phyloP scores from a whole-genome alignment of 2,797 vertebrate genomes.

The Tenualosa thibaudeaui region DNA sequence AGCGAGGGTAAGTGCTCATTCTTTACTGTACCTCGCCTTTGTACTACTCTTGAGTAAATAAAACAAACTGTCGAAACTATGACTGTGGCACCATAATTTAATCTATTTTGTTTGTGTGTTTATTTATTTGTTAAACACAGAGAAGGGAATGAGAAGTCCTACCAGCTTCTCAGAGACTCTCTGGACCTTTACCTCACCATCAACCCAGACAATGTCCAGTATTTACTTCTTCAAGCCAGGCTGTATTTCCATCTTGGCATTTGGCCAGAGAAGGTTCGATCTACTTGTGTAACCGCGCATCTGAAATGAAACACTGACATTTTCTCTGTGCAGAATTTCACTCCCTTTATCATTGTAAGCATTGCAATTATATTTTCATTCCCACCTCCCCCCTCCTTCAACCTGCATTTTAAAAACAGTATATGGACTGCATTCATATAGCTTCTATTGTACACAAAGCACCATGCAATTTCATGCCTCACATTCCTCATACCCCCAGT shows the following conservation, averaged over 20 bases:
- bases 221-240: constrained; percentile 92
- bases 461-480: too few species aligned
- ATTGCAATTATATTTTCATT: too few species aligned
- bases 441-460: too few species aligned
- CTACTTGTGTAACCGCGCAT: too few species aligned
- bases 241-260: constrained; percentile 98
- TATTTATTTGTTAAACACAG: constrained; percentile 62
- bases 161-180: constrained; percentile 94
- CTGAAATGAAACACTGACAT: too few species aligned
- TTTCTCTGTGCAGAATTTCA: too few species aligned
- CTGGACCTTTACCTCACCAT: constrained; percentile 97
- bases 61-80: constrained; percentile 9
- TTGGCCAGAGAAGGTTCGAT: constrained; percentile 95
- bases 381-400: too few species aligned
- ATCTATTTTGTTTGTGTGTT: neutral
- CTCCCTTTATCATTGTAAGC: too few species aligned
- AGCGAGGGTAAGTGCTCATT: constrained; percentile 77
- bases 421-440: neutral
- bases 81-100: neutral
- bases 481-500: too few species aligned
- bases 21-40: neutral
- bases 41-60: constrained; percentile 10
- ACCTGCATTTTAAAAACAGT: too few species aligned
- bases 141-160: constrained; percentile 95
- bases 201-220: constrained; percentile 97